These are phyloP conservation scores for Bombus superbus DNA, from an alignment of 1,140 invertebrate species.

Conservation along the genomic window DNA sequence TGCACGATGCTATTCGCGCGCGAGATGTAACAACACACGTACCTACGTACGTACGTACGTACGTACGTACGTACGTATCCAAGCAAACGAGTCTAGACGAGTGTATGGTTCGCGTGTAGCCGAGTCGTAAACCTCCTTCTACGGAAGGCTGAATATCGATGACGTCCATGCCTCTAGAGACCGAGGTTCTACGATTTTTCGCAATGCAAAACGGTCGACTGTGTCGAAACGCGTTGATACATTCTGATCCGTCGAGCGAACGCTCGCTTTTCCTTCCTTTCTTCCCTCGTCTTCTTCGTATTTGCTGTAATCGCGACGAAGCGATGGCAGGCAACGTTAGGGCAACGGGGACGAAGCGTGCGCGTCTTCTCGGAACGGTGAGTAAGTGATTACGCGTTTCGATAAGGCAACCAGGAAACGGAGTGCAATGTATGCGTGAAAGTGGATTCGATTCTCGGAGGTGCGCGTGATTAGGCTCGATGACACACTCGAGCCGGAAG, in stretches of 20 bases:
- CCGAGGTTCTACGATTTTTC: conserved; percentile 22
- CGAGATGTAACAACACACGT: conserved; percentile 46
- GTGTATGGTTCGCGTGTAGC: background rate
- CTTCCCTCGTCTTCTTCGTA: background rate
- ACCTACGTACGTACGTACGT: too few species aligned
- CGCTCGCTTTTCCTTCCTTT: background rate
- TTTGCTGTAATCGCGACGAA: background rate
- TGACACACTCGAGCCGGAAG: conserved; percentile 46
- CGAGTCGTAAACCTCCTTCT: conserved; percentile 35
- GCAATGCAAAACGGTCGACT: background rate
- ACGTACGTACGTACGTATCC: too few species aligned
- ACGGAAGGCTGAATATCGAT: conserved; percentile 41
- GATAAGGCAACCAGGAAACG: conserved; percentile 27
- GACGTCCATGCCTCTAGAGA: conserved; percentile 1
- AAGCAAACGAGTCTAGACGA: background rate
- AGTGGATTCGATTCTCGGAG: conserved; percentile 56
- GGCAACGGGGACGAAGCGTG: background rate
- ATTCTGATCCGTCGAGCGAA: background rate
- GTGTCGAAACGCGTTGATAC: background rate
- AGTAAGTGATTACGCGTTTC: background rate
- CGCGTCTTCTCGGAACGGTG: background rate
- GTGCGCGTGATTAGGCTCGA: conserved; percentile 54
- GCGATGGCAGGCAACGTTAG: background rate
- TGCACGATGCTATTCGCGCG: conserved; percentile 4
- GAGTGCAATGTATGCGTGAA: conserved; percentile 44